Evolutionary conservation across 2,113 vertebrate species (phyloP).

Genomic region (Aspiorhynchus laticeps): DNA sequence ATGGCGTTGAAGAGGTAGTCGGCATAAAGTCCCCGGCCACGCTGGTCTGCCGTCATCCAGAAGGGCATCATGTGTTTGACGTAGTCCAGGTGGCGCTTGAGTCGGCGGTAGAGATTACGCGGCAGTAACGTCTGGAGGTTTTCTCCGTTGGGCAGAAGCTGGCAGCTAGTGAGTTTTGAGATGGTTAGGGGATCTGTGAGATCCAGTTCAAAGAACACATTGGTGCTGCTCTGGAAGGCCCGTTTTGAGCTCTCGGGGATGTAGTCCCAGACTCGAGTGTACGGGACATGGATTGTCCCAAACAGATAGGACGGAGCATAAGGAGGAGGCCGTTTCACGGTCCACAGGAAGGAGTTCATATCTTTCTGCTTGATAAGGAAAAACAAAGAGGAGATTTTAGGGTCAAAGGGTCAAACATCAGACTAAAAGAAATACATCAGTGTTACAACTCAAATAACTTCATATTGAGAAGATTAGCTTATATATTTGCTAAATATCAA

Average conservation of each 20-base stretch:
- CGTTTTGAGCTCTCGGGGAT: slow-evolving; percentile 91
- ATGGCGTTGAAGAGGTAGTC: slow-evolving; percentile 98
- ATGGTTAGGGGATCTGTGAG: slow-evolving; percentile 94
- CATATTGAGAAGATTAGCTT: neutral
- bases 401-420: neutral
- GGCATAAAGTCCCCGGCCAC: slow-evolving; percentile 90
- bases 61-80: slow-evolving; percentile 96
- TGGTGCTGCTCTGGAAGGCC: slow-evolving; percentile 88
- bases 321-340: slow-evolving; percentile 82
- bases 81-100: slow-evolving; percentile 97
- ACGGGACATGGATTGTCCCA: slow-evolving; percentile 97
- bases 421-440: neutral
- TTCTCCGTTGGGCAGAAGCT: slow-evolving; percentile 92
- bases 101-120: slow-evolving; percentile 89
- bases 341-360: slow-evolving; percentile 97
- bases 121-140: slow-evolving; percentile 93
- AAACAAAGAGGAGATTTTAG: neutral
- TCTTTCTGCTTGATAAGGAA: slow-evolving; percentile 82
- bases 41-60: slow-evolving; percentile 95
- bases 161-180: slow-evolving; percentile 93
- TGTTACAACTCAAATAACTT: neutral
- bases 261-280: slow-evolving; percentile 96
- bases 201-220: slow-evolving; percentile 94
- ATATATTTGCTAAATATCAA: neutral
- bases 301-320: slow-evolving; percentile 92